phyloP scores from a whole-genome alignment of 2,888 invertebrate genomes.

The Oegoconia quadripuncta region DNA sequence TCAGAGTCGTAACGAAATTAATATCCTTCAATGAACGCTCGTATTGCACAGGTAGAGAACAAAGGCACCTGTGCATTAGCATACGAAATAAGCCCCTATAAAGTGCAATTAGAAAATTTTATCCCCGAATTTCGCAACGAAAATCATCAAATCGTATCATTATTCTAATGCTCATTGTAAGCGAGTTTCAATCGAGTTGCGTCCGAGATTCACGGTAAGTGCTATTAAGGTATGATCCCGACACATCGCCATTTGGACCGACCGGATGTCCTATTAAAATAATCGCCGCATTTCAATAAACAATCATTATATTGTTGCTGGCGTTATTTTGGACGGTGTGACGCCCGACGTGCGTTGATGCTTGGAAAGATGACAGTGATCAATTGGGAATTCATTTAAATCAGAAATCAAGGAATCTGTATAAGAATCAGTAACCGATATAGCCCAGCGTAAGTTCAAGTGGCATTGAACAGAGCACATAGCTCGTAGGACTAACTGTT shows the following conservation, averaged over 20 bases:
- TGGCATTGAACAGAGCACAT: too few relatives aligned
- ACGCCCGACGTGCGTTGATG: constrained; percentile 35
- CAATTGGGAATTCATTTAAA: too few relatives aligned
- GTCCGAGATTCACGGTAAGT: constrained; percentile 15
- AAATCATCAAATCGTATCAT: constrained; percentile 46
- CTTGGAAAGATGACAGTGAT: too few relatives aligned
- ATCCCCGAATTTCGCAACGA: constrained; percentile 19
- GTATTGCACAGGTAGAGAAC: constrained; percentile 10
- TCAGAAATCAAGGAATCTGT: too few relatives aligned
- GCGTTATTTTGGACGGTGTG: constrained; percentile 36
- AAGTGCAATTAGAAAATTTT: constrained; percentile 45
- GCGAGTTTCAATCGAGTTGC: constrained; percentile 14
- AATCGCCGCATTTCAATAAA: constrained; percentile 71
- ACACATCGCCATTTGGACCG: constrained; percentile 31
- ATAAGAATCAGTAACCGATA: too few relatives aligned
- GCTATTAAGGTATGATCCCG: constrained; percentile 34
- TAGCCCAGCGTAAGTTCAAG: too few relatives aligned
- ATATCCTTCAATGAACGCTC: constrained; percentile 5
- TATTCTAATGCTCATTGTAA: constrained; percentile 51
- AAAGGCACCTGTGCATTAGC: constrained; percentile 49
- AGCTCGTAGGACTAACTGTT: too few relatives aligned
- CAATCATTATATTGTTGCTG: constrained; percentile 53
- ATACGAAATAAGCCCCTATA: constrained; percentile 49
- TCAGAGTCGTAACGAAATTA: neutral
- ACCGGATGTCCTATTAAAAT: constrained; percentile 76